phyloP scores from a whole-genome alignment of 2,888 invertebrate species.

The Hoplodrina ambigua region DNA sequence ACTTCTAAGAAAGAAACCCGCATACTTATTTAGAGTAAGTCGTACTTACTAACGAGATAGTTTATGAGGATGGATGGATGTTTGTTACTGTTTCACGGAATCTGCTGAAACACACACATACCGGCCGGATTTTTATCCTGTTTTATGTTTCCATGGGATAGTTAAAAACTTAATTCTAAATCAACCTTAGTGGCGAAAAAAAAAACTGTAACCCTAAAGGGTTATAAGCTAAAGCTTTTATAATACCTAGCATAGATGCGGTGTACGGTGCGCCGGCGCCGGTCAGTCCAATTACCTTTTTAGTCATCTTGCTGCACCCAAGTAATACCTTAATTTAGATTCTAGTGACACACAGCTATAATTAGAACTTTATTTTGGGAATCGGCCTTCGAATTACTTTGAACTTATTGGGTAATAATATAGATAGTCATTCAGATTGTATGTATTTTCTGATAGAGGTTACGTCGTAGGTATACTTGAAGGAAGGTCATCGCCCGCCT shows the following conservation, averaged over 20 bases:
- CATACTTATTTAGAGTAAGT: neutral
- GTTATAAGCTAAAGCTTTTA: too few relatives aligned
- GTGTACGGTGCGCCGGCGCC: slow-evolving; percentile 17
- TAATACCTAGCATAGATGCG: neutral
- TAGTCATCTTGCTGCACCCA: neutral
- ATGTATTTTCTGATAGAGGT: neutral
- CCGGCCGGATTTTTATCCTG: too few relatives aligned
- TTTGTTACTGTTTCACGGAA: too few relatives aligned
- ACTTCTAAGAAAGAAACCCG: slow-evolving; percentile 1
- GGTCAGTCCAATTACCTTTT: slow-evolving; percentile 27
- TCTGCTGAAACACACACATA: too few relatives aligned
- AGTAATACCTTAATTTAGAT: slow-evolving; percentile 10
- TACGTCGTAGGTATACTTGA: too few relatives aligned
- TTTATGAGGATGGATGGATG: too few relatives aligned
- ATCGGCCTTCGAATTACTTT: neutral
- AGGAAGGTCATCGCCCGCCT: neutral
- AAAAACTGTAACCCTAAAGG: too few relatives aligned
- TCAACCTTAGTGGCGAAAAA: too few relatives aligned
- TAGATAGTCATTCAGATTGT: neutral
- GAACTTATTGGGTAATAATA: slow-evolving; percentile 1
- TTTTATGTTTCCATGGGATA: too few relatives aligned
- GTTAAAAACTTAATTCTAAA: too few relatives aligned
- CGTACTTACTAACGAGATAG: too few relatives aligned
- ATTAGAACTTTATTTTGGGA: slow-evolving; percentile 13
- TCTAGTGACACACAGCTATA: neutral